These are phyloP conservation scores for Bombus confusus DNA, from an alignment of 1,140 invertebrate genomes.

Conservation along the genomic window DNA sequence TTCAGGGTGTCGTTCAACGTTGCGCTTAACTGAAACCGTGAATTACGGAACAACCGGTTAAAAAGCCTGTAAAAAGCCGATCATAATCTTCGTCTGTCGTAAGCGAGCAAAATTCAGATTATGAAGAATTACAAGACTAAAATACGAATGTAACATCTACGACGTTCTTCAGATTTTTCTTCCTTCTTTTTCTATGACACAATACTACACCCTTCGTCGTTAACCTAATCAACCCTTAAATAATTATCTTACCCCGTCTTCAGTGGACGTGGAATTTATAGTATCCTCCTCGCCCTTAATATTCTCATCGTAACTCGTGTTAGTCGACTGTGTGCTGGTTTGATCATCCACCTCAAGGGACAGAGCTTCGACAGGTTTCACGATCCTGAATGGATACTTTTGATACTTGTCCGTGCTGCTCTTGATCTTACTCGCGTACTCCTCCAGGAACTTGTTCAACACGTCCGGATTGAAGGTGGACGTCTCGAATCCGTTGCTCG, in stretches of 20 bases:
- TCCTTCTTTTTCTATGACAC: no score
- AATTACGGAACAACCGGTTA: not conserved
- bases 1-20: constrained; percentile 79
- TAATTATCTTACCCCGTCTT: constrained; percentile 43
- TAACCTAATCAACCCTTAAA: no score
- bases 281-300: constrained; percentile 74
- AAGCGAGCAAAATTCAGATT: not conserved
- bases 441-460: constrained; percentile 84
- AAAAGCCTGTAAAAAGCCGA: rapidly evolving
- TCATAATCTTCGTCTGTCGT: not conserved
- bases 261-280: constrained; percentile 55
- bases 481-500: constrained; percentile 73
- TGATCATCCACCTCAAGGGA: constrained; percentile 78
- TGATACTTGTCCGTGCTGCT: constrained; percentile 74
- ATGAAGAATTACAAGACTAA: not conserved
- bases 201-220: no score
- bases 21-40: constrained; percentile 71
- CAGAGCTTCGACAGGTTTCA: constrained; percentile 80
- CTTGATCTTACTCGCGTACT: constrained; percentile 84
- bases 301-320: constrained; percentile 70
- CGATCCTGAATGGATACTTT: constrained; percentile 80
- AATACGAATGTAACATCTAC: not conserved
- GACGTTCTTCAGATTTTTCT: no score
- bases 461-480: constrained; percentile 82
- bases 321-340: constrained; percentile 75